These are phyloP conservation scores for Microcebus ravelobensis DNA, from an alignment of 2,113 vertebrate genomes.

Conservation along the genomic window DNA sequence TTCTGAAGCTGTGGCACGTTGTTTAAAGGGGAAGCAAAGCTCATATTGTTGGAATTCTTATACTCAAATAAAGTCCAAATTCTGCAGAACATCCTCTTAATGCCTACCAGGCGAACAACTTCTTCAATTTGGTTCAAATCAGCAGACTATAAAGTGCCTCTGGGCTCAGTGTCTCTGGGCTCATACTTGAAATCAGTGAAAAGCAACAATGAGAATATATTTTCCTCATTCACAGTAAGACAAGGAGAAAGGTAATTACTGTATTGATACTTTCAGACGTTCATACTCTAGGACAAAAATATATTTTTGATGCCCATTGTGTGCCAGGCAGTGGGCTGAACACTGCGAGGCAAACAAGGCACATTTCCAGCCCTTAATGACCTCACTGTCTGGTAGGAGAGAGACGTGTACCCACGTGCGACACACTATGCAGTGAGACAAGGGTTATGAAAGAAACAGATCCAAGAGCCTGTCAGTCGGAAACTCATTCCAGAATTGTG, in stretches of 20 bases:
- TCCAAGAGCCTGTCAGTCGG: background rate
- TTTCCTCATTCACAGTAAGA: background rate
- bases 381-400: background rate
- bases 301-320: background rate
- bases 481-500: background rate
- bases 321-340: background rate
- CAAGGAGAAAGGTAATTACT: background rate
- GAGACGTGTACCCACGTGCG: rapidly evolving
- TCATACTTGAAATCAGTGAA: background rate
- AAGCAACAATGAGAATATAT: background rate
- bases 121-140: slow-evolving; percentile 52
- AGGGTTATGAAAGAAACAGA: background rate
- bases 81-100: slow-evolving; percentile 12
- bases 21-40: slow-evolving; percentile 61
- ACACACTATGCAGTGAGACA: background rate
- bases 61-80: slow-evolving; percentile 43
- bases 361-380: background rate
- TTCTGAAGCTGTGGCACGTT: slow-evolving; percentile 39
- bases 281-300: background rate
- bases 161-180: background rate
- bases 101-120: slow-evolving; percentile 26
- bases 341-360: background rate
- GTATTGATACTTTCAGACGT: background rate
- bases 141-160: background rate
- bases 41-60: slow-evolving; percentile 42